Percentiles rank a stretch among this genome's conserved stretches.
phyloP scores from a whole-genome alignment of 2,888 invertebrate species.

The Coenonympha arcania region DNA sequence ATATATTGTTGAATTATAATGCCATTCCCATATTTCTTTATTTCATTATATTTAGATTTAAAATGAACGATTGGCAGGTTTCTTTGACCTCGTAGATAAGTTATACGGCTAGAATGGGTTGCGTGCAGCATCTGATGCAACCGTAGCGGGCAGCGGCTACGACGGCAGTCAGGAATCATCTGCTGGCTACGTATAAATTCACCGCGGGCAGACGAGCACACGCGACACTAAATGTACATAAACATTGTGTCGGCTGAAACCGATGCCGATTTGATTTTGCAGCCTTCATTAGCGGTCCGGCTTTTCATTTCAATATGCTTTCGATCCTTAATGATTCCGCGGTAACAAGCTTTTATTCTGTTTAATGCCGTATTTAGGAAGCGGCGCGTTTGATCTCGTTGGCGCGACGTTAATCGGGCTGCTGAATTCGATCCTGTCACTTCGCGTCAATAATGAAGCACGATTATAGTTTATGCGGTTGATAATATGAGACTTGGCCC shows the following conservation, averaged over 20 bases:
- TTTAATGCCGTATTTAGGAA: slow-evolving; percentile 66
- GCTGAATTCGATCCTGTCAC: slow-evolving; percentile 34
- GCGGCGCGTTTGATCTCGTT: slow-evolving; percentile 65
- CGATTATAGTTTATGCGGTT: slow-evolving; percentile 39
- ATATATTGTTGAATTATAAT: no score
- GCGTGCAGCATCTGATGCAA: no score
- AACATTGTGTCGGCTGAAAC: slow-evolving; percentile 61
- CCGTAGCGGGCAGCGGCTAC: no score
- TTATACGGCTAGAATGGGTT: no score
- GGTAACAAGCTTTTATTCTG: slow-evolving; percentile 64
- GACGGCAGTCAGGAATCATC: no score
- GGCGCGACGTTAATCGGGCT: slow-evolving; percentile 39
- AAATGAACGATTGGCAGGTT: no score
- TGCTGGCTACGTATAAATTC: no score
- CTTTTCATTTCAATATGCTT: slow-evolving; percentile 69
- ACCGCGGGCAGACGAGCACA: no score
- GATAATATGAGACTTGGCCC: slow-evolving; percentile 33
- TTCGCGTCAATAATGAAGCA: slow-evolving; percentile 42
- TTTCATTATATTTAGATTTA: no score
- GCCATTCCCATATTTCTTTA: no score
- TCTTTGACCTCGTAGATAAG: no score
- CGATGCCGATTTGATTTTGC: slow-evolving; percentile 70
- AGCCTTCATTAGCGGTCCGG: slow-evolving; percentile 70
- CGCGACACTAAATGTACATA: slow-evolving; percentile 58
- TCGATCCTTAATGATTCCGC: slow-evolving; percentile 64